These are phyloP conservation scores for Urophycis tenuis DNA, from an alignment of 2,797 vertebrate genomes.

Conservation along the genomic window DNA sequence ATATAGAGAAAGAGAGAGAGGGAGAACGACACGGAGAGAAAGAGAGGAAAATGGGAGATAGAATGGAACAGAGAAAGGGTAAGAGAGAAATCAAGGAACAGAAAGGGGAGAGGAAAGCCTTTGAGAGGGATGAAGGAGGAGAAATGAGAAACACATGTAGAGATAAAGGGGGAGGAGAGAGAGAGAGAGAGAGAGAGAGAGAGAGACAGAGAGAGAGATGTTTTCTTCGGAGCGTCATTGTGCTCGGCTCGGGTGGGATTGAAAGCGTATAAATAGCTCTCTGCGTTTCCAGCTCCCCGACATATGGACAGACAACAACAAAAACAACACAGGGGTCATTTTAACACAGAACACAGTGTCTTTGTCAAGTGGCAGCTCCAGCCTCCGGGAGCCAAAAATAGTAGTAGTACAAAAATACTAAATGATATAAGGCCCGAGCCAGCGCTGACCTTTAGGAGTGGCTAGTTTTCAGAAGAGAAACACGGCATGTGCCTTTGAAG, in stretches of 20 bases:
- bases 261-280: conserved; percentile 64
- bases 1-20: not conserved
- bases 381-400: conserved; percentile 15
- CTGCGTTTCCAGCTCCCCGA: conserved; percentile 53
- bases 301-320: conserved; percentile 2
- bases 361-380: conserved; percentile 36
- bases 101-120: conserved; percentile 30
- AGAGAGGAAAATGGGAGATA: too few relatives aligned
- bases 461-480: conserved; percentile 17
- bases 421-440: not conserved
- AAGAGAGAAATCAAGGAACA: not conserved
- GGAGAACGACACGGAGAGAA: not conserved
- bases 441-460: not conserved
- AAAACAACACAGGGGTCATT: not conserved
- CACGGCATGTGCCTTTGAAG: conserved; percentile 7
- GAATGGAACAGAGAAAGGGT: not conserved
- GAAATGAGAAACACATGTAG: conserved; percentile 26
- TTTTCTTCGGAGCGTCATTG: conserved; percentile 20
- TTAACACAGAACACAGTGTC: conserved; percentile 29
- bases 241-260: not conserved
- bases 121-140: conserved; percentile 14
- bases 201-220: conserved; percentile 44
- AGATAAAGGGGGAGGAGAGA: conserved; percentile 12
- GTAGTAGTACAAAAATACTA: not conserved
- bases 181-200: not conserved